Base-by-base conservation (phyloP, 2,888 invertebrate genomes). In the Eustalomyia histrio region DNA sequence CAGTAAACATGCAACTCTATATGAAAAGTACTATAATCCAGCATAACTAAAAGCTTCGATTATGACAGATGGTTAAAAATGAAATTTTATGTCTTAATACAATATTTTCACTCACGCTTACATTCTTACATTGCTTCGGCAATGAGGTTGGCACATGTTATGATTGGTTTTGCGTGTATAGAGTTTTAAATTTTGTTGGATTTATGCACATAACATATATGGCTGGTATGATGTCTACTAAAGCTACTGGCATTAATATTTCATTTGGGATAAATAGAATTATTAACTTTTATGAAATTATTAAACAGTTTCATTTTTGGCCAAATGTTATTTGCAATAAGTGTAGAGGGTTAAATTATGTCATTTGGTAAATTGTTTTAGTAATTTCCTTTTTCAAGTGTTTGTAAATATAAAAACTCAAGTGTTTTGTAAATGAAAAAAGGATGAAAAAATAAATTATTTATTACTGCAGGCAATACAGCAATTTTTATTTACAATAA, bases 41-140 rank as follows among this genome's bases (percentile, higher is more conserved):
- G 2, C 21, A 57, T 67, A 55, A 67, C 60, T 60, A 47, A 71
- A 50, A 71, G 58, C n/a, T 50, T 79, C 79, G 79, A 82, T 79
- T 82, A 79, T 82, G 82, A 82, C 82, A 82, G 82, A 82, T 82
- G 82, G 71, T 61, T 57, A 75, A 75, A 76, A 68, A 47, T 68
- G 71, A 75, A 75, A 69, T 74, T 73, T 50, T 57, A 72, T 72
- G 76, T 78, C 74, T 69, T 35, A 60, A 69, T 74, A 74, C 29
- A 24, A 55, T 58, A n/a, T 53, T 73, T 57, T 57, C 21, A 55
- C 14, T 21, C 43, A 43, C 0, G 7, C 24, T 17, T 17, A 47
- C 17, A 35, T 35, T 57, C 57, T 21, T n/a, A 24, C 24, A 24
- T 24, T 14, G n/a, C 24, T 39, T 39, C 29, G 9, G 35, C 29